Evolutionary conservation across 2,888 invertebrate genomes (phyloP), one percentile per base, ranked within the genome.

Genomic region (Thecocarcelia acutangulata): DNA sequence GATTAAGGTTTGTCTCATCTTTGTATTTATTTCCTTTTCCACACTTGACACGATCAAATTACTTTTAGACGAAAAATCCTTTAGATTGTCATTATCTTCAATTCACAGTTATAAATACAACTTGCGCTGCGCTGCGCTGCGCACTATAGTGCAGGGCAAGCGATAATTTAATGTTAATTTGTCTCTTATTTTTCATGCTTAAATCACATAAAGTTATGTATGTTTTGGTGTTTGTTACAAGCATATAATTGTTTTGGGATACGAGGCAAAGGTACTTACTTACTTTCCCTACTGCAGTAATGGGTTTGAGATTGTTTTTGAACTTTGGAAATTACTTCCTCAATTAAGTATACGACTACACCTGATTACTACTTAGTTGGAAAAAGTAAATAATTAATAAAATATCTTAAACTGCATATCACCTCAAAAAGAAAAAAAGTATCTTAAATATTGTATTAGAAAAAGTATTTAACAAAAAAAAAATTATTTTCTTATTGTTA

Each of bases 31-130:
- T 82, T 82, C 82, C 78, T 82, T 70, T 70, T 82, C 82, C 70
- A 75, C 74, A 78, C 82, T 78, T 78, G 82, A 82, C 82, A 82
- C 68, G 78, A 82, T 82, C 82, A 75, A 82, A 82, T 82, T 82
- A 82, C 82, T 61, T 76, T 66, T 59, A 64, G 82, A 66, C 50
- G 58, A 68, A 70, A 76, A 70, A 78, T 82, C 82, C 82, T 82
- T 78, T 74, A 78, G 70, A 66, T 82, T 82, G 82, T 78, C 82
- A 82, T 82, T 82, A 82, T 78, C 70, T 82, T 70, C 72, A 78
- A 70, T 82, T 78, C 66, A 82, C 82, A 74, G 78, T 78, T 82
- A 78, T 54, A 66, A 61, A 70, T 21, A 1, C 33, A 33, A 33
- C 46, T 54, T 33, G 37, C 21, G 42, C 64, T 52, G 40, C 56